Percentiles rank a stretch among this genome's conserved stretches.
These are phyloP conservation scores for Camptogramma bilineatum DNA, from an alignment of 2,888 invertebrate species.

Conservation along the genomic window DNA sequence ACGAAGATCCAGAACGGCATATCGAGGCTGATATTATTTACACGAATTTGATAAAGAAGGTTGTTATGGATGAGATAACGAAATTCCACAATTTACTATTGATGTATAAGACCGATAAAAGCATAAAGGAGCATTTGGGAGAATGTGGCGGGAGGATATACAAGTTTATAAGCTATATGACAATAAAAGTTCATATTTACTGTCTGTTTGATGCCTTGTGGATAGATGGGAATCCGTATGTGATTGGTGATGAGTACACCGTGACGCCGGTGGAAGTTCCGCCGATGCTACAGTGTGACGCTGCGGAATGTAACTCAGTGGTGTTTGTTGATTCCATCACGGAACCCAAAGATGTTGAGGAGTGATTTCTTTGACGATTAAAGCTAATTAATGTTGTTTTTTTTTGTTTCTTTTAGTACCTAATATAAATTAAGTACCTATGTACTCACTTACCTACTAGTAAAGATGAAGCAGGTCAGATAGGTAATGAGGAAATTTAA, in stretches of 20 bases:
- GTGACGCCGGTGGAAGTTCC: constrained; percentile 79
- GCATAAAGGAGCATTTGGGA: constrained; percentile 78
- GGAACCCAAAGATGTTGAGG: constrained; percentile 76
- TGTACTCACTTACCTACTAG: too few relatives aligned
- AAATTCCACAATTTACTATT: constrained; percentile 76
- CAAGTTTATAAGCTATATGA: constrained; percentile 81
- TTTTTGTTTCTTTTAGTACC: not conserved
- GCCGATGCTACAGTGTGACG: constrained; percentile 77
- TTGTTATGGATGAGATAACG: constrained; percentile 78
- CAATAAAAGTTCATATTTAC: constrained; percentile 79
- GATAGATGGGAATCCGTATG: constrained; percentile 81
- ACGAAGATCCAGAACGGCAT: constrained; percentile 77
- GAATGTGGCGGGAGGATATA: constrained; percentile 79
- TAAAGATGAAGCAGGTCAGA: too few relatives aligned
- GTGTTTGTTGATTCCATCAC: constrained; percentile 79
- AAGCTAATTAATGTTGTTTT: not conserved
- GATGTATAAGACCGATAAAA: constrained; percentile 79
- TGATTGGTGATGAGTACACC: constrained; percentile 79
- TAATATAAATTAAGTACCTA: not conserved
- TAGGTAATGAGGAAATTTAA: too few relatives aligned
- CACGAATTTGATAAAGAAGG: constrained; percentile 77
- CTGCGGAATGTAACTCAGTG: constrained; percentile 76
- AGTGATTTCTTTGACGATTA: constrained; percentile 53
- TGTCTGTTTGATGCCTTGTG: constrained; percentile 78
- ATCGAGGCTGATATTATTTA: constrained; percentile 80